A percentile compares a stretch with the other conserved stretches of the same genome.
These are phyloP conservation scores for Microcebus ravelobensis DNA, from an alignment of 2,113 vertebrate species.

Conservation along the genomic window DNA sequence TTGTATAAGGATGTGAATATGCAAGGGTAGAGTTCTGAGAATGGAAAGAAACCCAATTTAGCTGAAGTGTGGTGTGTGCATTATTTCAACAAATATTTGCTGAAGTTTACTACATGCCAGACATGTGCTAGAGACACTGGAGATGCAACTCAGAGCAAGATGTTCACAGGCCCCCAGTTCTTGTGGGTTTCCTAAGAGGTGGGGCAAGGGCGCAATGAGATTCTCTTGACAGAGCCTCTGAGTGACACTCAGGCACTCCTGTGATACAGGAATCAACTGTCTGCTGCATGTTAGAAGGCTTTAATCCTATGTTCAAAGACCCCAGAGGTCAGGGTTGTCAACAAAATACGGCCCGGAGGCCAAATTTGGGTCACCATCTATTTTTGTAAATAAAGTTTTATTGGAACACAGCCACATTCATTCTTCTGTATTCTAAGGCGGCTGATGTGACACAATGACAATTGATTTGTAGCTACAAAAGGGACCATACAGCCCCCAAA, in stretches of 20 bases:
- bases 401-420: neutral
- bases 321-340: fast-evolving
- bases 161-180: too few relatives aligned
- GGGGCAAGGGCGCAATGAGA: neutral
- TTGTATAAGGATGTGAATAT: neutral
- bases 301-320: too few relatives aligned
- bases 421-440: too few relatives aligned
- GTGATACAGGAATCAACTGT: too few relatives aligned
- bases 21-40: neutral
- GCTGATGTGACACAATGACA: too few relatives aligned
- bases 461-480: fast-evolving
- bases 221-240: neutral
- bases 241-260: too few relatives aligned
- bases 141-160: too few relatives aligned
- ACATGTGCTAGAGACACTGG: neutral
- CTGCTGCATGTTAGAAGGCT: neutral
- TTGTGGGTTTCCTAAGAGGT: too few relatives aligned
- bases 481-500: neutral
- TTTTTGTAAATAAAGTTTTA: neutral
- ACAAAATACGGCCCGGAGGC: neutral
- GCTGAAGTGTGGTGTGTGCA: neutral
- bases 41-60: too few relatives aligned
- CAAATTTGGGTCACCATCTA: neutral
- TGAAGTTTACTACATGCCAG: neutral
- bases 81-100: neutral